These are phyloP conservation scores for Siniperca scherzeri DNA, from an alignment of 2,797 vertebrate genomes.

Conservation along the genomic window DNA sequence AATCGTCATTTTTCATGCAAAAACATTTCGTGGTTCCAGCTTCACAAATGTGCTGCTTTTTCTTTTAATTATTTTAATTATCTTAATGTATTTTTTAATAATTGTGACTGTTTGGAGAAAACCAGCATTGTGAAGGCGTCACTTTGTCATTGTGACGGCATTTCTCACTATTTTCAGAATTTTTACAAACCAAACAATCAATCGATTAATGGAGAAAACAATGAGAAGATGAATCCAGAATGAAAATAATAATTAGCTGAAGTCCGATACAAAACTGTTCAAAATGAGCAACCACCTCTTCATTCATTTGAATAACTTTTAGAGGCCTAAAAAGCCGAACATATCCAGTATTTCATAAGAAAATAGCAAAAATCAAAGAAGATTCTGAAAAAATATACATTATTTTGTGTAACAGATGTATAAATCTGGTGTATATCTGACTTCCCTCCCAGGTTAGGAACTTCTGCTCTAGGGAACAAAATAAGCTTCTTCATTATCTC, in stretches of 20 bases:
- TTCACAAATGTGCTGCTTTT: background rate
- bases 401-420: background rate
- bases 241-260: no score
- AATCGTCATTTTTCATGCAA: background rate
- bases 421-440: background rate
- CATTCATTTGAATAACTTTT: background rate
- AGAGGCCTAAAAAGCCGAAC: background rate
- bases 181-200: no score
- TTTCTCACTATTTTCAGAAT: no score
- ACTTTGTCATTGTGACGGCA: no score
- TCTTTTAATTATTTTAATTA: background rate
- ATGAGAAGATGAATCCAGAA: no score
- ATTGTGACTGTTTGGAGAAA: no score
- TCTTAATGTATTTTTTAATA: no score
- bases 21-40: background rate
- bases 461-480: slow-evolving; percentile 2
- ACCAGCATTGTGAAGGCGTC: no score
- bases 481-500: slow-evolving; percentile 21
- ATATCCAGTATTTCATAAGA: background rate
- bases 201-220: no score
- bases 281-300: no score
- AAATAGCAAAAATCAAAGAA: background rate
- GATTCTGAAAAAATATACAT: no score
- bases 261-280: no score
- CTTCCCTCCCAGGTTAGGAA: background rate